A percentile compares a stretch with the other conserved stretches of the same genome.
phyloP scores from a whole-genome alignment of 37 sponge, comb jelly and placozoan species.

The Dysidea cf. avara region DNA sequence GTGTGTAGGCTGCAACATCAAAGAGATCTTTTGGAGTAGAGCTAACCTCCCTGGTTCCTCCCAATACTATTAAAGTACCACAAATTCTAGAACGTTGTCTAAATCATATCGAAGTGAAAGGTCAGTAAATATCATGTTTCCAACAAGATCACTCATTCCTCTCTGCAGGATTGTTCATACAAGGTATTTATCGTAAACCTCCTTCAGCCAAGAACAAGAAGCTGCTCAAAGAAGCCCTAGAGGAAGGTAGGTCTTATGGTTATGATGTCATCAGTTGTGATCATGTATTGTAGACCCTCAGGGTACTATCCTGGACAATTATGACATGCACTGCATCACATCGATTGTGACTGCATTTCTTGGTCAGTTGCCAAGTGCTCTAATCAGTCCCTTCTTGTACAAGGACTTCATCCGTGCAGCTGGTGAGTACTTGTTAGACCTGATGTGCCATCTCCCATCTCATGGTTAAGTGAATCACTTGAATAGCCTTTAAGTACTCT shows the following conservation, averaged over 20 bases:
- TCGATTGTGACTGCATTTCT: constrained; percentile 74
- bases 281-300: constrained; percentile 44
- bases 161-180: constrained; percentile 66
- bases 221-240: constrained; percentile 62
- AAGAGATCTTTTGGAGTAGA: constrained; percentile 70
- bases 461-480: no score
- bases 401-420: constrained; percentile 67
- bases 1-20: no score
- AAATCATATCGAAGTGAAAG: constrained; percentile 53
- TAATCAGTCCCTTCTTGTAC: constrained; percentile 83
- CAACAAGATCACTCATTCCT: neutral
- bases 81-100: constrained; percentile 60
- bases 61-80: constrained; percentile 39
- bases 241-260: constrained; percentile 68
- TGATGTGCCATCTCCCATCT: no score
- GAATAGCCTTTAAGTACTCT: no score
- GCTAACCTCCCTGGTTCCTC: constrained; percentile 51
- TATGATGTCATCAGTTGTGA: neutral
- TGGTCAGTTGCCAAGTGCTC: constrained; percentile 82
- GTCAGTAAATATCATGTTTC: constrained; percentile 17
- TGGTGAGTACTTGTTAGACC: constrained; percentile 48
- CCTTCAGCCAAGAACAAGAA: constrained; percentile 70
- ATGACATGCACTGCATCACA: constrained; percentile 67
- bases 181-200: constrained; percentile 85
- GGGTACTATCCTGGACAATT: constrained; percentile 46